Evolutionary conservation across 2,888 invertebrate species (phyloP).

Genomic region (Lasius fuliginosus): DNA sequence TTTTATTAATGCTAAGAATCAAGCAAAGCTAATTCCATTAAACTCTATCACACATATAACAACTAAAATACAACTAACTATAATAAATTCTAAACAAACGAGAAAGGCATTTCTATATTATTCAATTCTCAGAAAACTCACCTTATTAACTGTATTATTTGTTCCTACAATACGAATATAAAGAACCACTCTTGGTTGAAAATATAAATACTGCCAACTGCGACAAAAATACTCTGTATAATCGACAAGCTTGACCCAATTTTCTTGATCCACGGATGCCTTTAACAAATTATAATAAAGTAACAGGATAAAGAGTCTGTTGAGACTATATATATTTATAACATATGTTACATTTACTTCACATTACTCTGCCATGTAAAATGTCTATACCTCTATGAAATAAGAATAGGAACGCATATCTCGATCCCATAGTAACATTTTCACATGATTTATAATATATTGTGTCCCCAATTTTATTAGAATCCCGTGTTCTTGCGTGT

Average conservation of each 20-base stretch:
- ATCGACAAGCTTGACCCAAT: constrained; percentile 98
- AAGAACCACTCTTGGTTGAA: constrained; percentile 95
- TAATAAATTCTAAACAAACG: background rate
- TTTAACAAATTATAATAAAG: constrained; percentile 60
- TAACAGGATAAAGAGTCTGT: constrained; percentile 80
- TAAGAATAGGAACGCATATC: constrained; percentile 96
- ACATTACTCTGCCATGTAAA: background rate
- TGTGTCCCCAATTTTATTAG: constrained; percentile 93
- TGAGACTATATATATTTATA: background rate
- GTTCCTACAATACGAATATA: constrained; percentile 95
- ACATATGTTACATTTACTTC: background rate
- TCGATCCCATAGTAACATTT: constrained; percentile 97
- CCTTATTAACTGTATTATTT: constrained; percentile 97
- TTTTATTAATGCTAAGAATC: background rate
- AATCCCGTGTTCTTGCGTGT: constrained; percentile 93
- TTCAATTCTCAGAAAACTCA: constrained; percentile 76
- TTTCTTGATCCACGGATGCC: constrained; percentile 97
- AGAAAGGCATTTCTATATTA: background rate
- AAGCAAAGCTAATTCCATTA: background rate
- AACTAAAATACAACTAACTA: background rate
- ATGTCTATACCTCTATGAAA: constrained; percentile 90
- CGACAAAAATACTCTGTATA: constrained; percentile 97
- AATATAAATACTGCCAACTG: constrained; percentile 98
- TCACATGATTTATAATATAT: constrained; percentile 97
- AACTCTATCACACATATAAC: background rate